These are phyloP conservation scores for Drosophila kuntzei DNA, from an alignment of 2,888 invertebrate genomes.

Conservation along the genomic window DNA sequence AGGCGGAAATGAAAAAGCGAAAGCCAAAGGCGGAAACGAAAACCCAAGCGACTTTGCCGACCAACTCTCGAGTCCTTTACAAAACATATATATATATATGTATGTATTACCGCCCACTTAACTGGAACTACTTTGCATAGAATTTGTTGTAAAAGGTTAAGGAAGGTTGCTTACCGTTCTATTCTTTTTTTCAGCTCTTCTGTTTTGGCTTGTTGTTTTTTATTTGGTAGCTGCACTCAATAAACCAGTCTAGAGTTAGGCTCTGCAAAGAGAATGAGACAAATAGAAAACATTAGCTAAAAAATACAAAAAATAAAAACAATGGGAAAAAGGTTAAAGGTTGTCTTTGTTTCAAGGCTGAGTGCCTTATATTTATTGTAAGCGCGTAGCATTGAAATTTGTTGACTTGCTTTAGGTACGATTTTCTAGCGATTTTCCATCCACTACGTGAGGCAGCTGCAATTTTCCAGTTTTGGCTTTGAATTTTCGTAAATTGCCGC, in stretches of 20 bases:
- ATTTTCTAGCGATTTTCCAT: constrained; percentile 11
- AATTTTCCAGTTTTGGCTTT: constrained; percentile 65
- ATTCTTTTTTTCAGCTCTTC: constrained; percentile 12
- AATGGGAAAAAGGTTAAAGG: constrained; percentile 50
- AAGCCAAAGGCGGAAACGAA: constrained; percentile 78
- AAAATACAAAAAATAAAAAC: background rate
- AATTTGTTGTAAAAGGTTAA: constrained; percentile 59
- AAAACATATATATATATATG: constrained; percentile 8
- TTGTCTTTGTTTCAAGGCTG: constrained; percentile 71
- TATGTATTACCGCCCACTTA: constrained; percentile 53
- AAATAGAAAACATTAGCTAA: constrained; percentile 43
- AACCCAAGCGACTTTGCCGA: constrained; percentile 45
- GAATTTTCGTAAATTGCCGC: constrained; percentile 78
- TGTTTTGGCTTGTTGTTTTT: background rate
- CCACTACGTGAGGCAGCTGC: constrained; percentile 50
- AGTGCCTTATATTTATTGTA: constrained; percentile 64
- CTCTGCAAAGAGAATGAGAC: constrained; percentile 51
- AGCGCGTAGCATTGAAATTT: constrained; percentile 35
- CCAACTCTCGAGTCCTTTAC: constrained; percentile 14
- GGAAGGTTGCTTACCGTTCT: constrained; percentile 66
- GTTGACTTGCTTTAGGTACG: constrained; percentile 12
- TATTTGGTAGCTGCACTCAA: constrained; percentile 59
- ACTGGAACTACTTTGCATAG: constrained; percentile 72
- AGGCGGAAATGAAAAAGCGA: constrained; percentile 84
- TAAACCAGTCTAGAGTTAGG: constrained; percentile 62